phyloP scores from a whole-genome alignment of 2,113 vertebrate genomes.

The Phylloscopus whistleri region DNA sequence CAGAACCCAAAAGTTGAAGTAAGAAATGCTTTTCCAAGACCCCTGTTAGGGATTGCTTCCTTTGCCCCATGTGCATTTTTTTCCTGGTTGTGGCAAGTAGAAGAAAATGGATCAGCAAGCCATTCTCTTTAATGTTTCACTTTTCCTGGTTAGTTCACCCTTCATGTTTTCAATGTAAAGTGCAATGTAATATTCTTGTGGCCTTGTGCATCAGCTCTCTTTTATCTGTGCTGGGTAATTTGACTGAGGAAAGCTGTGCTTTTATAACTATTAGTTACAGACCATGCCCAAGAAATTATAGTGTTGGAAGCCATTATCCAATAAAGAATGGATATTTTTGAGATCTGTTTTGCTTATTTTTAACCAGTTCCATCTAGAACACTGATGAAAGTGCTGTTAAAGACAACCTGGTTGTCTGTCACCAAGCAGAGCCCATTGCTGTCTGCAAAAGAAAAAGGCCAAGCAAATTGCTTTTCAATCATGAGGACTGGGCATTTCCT shows the following conservation, averaged over 20 bases:
- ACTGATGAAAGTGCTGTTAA: neutral
- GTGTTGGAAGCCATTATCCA: neutral
- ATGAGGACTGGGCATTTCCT: neutral
- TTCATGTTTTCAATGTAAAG: neutral
- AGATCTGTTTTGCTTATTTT: neutral
- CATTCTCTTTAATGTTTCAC: neutral
- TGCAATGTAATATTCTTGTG: neutral
- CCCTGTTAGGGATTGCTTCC: neutral
- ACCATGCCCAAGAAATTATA: neutral
- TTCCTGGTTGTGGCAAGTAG: neutral
- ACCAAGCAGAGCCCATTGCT: neutral
- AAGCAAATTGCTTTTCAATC: neutral
- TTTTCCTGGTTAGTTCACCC: neutral
- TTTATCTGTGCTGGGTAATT: conserved; percentile 12
- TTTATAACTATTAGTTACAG: neutral
- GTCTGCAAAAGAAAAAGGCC: neutral
- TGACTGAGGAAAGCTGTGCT: neutral
- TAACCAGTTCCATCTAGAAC: neutral
- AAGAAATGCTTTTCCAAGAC: neutral
- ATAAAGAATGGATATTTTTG: neutral
- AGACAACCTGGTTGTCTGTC: neutral
- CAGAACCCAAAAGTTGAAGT: neutral
- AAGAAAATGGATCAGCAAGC: neutral
- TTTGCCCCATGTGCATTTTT: neutral
- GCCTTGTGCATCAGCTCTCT: neutral